Evolutionary conservation across 2,113 vertebrate genomes (phyloP), one percentile per base, ranked within the genome.

Genomic region (Lamprologus tigripictilis): DNA sequence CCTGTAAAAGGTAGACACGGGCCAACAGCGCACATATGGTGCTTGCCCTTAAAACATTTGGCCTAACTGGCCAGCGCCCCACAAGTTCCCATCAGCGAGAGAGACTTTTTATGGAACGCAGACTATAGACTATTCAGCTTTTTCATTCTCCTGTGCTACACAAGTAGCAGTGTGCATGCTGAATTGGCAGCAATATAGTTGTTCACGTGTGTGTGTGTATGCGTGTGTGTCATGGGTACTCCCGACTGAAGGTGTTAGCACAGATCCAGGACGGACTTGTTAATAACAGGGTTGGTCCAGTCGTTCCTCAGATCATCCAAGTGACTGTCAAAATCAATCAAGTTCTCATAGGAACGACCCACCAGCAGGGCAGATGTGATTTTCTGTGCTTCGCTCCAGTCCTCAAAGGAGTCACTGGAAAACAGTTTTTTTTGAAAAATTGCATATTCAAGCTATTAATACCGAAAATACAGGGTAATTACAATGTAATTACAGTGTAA

Each of bases 201-300:
- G 37, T 83, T 37, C 84, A 21, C 3, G 1, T 37, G 61, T 47
- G 42, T 53, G 45, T 33, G 13, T 51, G 47, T 17, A 13, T 7
- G 76, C 2, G 73, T 53, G 31, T 40, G 31, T 80, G 37, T 92
- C 80, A 51, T 61, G 13, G 53, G 57, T 76, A 16, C 71, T 88
- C 31, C 45, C 6, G 63, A 61, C 79, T 10, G 17, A 47, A 19
- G 51, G 51, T 71, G 79, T 96, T 96, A 99, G 91, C 99, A 99
- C 53, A 99, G 96, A 94, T 99, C 98, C 81, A 99, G 95, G 68
- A 99, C 97, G 0, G 98, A 98, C 93, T 98, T 99, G 95, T 99
- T 99, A 95, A 99, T 98, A 93, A 99, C 98, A 0, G 99, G 98
- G 93, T 99, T 99, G 40, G 99, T 98, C 99, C 99, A 99, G 95